Evolutionary conservation across 2,113 vertebrate species (phyloP).

Genomic region (Oophaga pumilio): DNA sequence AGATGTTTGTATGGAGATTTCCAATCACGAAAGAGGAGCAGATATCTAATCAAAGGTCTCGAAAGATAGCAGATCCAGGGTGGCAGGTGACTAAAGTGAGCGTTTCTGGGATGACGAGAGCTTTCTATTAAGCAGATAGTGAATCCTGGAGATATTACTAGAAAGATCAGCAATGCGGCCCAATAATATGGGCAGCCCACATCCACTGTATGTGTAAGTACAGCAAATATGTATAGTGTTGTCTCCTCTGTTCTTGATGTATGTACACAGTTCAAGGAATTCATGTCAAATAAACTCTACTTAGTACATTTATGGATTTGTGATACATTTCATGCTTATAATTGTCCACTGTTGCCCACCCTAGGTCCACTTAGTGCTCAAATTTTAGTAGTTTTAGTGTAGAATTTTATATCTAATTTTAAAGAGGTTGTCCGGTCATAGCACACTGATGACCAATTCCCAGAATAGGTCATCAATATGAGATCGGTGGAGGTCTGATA

Average conservation of each 20-base stretch:
- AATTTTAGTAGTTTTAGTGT: too few relatives aligned
- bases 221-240: slow-evolving; percentile 6
- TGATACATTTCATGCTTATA: background rate
- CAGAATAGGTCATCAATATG: too few relatives aligned
- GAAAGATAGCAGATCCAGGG: slow-evolving; percentile 17
- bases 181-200: background rate
- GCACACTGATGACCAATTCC: too few relatives aligned
- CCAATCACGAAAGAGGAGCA: background rate
- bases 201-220: background rate
- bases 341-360: background rate
- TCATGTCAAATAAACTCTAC: slow-evolving; percentile 20
- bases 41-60: slow-evolving; percentile 15
- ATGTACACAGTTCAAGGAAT: background rate
- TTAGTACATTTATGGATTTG: background rate
- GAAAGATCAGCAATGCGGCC: background rate
- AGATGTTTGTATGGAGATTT: slow-evolving; percentile 21
- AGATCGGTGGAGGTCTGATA: too few relatives aligned
- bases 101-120: background rate
- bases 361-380: too few relatives aligned
- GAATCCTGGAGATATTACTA: background rate
- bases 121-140: slow-evolving; percentile 15
- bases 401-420: too few relatives aligned
- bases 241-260: background rate
- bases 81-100: slow-evolving; percentile 19
- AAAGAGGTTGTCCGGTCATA: too few relatives aligned